Conservation (phyloP, 2,113 vertebrate genomes). For the Furnarius figulus region DNA sequence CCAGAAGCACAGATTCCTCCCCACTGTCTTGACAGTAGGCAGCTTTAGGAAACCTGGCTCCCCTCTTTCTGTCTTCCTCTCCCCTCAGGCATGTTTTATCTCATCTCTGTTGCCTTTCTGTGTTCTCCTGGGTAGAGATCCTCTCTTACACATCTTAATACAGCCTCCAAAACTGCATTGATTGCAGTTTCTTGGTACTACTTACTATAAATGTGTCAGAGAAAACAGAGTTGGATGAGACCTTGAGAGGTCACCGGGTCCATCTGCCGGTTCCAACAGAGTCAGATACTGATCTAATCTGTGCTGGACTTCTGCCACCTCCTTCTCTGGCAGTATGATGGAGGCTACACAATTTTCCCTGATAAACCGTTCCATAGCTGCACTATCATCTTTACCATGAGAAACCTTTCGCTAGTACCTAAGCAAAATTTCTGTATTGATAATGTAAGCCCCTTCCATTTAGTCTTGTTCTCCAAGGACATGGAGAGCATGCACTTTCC, state of each 20-base stretch:
- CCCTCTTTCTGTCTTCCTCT: neutral
- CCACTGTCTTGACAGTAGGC: neutral
- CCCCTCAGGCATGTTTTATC: neutral
- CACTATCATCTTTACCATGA: neutral
- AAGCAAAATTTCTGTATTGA: neutral
- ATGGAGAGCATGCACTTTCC: neutral
- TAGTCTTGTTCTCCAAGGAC: neutral
- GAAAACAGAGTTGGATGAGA: neutral
- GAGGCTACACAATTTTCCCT: neutral
- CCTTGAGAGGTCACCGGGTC: neutral
- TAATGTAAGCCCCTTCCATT: neutral
- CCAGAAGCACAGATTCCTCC: neutral
- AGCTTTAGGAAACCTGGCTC: neutral
- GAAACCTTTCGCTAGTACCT: neutral
- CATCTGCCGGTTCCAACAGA: neutral
- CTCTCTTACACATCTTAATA: neutral
- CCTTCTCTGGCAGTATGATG: neutral
- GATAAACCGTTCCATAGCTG: neutral
- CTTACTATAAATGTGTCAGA: neutral
- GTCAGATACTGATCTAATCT: neutral
- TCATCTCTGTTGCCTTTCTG: neutral
- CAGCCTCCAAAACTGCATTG: neutral
- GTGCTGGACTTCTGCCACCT: neutral
- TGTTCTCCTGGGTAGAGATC: neutral
- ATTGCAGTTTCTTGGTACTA: neutral